These are phyloP conservation scores for Acleris literana DNA, from an alignment of 2,888 invertebrate genomes.

Conservation along the genomic window DNA sequence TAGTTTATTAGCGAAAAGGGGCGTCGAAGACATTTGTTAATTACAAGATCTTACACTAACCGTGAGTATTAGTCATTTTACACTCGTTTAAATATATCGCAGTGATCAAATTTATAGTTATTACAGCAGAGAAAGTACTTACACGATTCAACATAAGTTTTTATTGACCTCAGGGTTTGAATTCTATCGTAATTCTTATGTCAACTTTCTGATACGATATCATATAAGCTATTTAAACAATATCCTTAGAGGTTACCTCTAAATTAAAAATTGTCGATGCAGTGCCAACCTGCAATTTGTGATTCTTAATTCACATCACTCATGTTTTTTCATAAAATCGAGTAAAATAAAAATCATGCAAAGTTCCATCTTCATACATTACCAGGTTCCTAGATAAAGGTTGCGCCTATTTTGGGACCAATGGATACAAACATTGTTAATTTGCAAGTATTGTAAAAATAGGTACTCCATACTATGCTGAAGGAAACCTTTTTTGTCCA, in stretches of 20 bases:
- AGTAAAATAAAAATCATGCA: too few relatives aligned
- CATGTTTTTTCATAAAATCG: too few relatives aligned
- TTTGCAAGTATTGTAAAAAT: too few relatives aligned
- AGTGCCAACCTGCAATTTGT: too few relatives aligned
- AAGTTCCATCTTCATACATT: too few relatives aligned
- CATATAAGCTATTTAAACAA: neutral
- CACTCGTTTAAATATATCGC: neutral
- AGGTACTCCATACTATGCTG: too few relatives aligned
- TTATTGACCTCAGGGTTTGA: neutral
- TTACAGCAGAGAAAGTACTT: conserved; percentile 19
- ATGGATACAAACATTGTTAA: too few relatives aligned
- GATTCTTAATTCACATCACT: too few relatives aligned
- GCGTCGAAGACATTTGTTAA: conserved; percentile 19
- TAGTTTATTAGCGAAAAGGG: conserved; percentile 26
- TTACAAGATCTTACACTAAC: conserved; percentile 1
- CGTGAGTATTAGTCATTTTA: conserved; percentile 13
- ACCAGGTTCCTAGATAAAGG: too few relatives aligned
- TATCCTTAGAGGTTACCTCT: neutral
- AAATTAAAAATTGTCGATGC: neutral
- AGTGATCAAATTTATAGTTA: neutral
- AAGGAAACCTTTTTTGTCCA: too few relatives aligned
- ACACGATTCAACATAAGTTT: conserved; percentile 2
- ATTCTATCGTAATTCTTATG: conserved; percentile 3
- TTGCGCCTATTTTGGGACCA: too few relatives aligned
- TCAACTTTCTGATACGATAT: neutral